Conservation (phyloP, 2,797 vertebrate genomes). For the Xiphorhynchus erythropygius region DNA sequence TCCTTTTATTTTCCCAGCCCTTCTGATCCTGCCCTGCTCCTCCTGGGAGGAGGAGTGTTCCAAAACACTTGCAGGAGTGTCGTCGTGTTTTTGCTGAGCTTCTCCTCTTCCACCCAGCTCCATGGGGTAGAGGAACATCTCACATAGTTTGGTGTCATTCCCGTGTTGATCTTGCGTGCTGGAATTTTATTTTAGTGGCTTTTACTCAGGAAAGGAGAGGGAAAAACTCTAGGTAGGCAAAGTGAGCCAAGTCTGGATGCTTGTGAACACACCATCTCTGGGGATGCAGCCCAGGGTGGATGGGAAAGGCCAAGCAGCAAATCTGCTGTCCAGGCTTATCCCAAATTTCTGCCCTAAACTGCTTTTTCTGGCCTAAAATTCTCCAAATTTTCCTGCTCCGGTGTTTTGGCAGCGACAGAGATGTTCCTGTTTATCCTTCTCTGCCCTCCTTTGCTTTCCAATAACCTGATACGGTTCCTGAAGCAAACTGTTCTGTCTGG, state of each 20-base stretch:
- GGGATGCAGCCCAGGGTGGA: not conserved
- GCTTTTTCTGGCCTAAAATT: not conserved
- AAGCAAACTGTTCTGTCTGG: not conserved
- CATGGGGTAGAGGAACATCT: conserved; percentile 26
- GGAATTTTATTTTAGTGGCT: conserved; percentile 41
- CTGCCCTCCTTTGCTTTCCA: conserved; percentile 20
- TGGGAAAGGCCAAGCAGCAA: not conserved
- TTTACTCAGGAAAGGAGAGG: not conserved
- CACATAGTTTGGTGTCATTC: conserved; percentile 10
- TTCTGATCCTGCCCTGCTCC: conserved; percentile 3
- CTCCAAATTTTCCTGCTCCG: not conserved
- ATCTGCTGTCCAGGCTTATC: fast-evolving
- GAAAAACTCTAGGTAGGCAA: not conserved
- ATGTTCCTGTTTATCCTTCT: not conserved
- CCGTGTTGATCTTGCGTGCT: not conserved
- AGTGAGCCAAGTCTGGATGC: not conserved
- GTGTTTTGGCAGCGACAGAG: not conserved
- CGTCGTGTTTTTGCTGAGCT: conserved; percentile 19
- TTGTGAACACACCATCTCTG: not conserved
- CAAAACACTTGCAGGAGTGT: too few relatives aligned
- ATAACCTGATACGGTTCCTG: not conserved
- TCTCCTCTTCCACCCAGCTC: conserved; percentile 9
- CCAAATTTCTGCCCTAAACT: not conserved
- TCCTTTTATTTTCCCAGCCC: conserved; percentile 42
- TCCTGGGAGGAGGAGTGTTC: conserved; percentile 49